Base-by-base conservation (phyloP, 2,888 invertebrate species). In the Caenorhabditis sinica region DNA sequence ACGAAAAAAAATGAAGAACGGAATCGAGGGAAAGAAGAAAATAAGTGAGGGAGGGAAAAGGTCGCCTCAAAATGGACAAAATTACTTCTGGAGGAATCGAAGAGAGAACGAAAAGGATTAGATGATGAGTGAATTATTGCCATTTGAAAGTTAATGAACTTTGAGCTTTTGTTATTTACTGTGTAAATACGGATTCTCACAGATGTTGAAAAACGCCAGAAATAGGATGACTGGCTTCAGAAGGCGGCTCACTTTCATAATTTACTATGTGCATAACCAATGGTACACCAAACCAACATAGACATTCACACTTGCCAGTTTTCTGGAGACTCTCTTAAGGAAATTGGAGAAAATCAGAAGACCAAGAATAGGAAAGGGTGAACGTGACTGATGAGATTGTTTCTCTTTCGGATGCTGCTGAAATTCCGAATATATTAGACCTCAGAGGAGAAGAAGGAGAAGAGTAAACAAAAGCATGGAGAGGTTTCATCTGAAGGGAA, bases 201-300 rank as follows among this genome's bases (percentile, higher is more conserved):
- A 25, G n/a, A 17, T n/a, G 40, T 49, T 49, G 15, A 28, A 20
- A 51, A n/a, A 20, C 20, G 51, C 23, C 25, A 56, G 36, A 60
- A 30, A 60, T 73, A 61, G 61, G 49, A 61, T 73, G 49, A 51
- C 49, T 36, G 69, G 53, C 23, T 20, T 36, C n/a, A 30, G 61
- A 61, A 45, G 51, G 63, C 17, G 51, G 25, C 56, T 11, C 76
- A 75, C 75, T 75, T 66, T 65, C 43, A 28, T 36, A 53, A 76
- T 75, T 66, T 43, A 58, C 53, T 75, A 75, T 76, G 76, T 45
- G 68, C 76, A 76, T 76, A 76, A 76, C 58, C 58, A 68, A 76
- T 75, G 66, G 25, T 13, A 23, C 56, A 53, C 36, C n/a, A 53
- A 53, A 69, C 25, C 51, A 51, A 28, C 53, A 40, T 40, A 63